These are phyloP conservation scores for Nemotelus pantherinus DNA, from an alignment of 2,888 invertebrate species.

Conservation along the genomic window DNA sequence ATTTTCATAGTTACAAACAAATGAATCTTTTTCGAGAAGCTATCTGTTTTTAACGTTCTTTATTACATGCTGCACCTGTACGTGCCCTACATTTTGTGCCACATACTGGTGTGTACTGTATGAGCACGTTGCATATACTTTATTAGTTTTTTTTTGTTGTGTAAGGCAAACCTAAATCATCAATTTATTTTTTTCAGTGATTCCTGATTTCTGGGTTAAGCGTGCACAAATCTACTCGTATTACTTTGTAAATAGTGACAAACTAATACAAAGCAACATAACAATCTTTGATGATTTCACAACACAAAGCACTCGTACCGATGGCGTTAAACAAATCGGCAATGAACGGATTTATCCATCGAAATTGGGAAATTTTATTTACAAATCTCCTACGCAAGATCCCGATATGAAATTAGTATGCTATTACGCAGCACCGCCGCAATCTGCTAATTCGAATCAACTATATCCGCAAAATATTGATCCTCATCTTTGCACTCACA, in stretches of 20 bases:
- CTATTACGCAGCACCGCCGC: conserved; percentile 73
- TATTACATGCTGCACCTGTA: no score
- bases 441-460: conserved; percentile 53
- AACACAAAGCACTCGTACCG: conserved; percentile 12
- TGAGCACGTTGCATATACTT: no score
- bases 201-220: conserved; percentile 56
- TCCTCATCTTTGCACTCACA: conserved; percentile 82
- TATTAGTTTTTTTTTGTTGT: no score
- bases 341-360: conserved; percentile 53
- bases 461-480: conserved; percentile 71
- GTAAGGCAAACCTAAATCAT: no score
- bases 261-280: conserved; percentile 18
- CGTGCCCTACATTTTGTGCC: no score
- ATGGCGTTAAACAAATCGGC: conserved; percentile 49
- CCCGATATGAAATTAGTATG: conserved; percentile 67
- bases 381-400: conserved; percentile 45
- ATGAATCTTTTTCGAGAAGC: no score
- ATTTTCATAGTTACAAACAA: no score
- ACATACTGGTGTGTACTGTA: no score
- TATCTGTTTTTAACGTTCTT: no score
- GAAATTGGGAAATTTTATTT: conserved; percentile 52
- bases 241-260: conserved; percentile 24
- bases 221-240: conserved; percentile 55
- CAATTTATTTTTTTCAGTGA: conserved; percentile 51
- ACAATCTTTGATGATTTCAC: conserved; percentile 24